These are phyloP conservation scores for Paedocypris micromegethes DNA, from an alignment of 2,797 vertebrate genomes.

Conservation along the genomic window DNA sequence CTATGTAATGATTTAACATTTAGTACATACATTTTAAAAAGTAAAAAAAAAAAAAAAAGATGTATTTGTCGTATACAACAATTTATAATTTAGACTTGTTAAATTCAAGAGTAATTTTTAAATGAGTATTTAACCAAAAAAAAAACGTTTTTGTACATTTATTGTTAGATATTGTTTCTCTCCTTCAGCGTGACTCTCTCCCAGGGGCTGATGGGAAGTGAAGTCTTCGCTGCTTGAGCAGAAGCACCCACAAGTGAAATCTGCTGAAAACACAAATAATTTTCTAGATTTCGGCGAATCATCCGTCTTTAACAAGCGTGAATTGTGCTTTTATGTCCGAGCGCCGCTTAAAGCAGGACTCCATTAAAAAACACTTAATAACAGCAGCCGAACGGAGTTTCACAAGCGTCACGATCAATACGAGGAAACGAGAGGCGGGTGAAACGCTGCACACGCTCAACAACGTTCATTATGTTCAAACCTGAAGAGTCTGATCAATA, in stretches of 20 bases:
- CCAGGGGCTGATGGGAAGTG: too few relatives aligned
- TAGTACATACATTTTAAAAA: too few relatives aligned
- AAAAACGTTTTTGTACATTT: too few relatives aligned
- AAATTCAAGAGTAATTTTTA: too few relatives aligned
- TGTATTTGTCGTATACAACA: too few relatives aligned
- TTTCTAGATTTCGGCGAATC: conserved; percentile 20
- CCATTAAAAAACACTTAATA: conserved; percentile 57
- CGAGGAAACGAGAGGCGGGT: conserved; percentile 39
- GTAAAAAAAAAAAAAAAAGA: too few relatives aligned
- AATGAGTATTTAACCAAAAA: too few relatives aligned
- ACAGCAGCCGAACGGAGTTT: conserved; percentile 47
- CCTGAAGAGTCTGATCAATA: conserved; percentile 52
- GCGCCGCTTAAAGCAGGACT: conserved; percentile 46
- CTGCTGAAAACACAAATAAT: conserved; percentile 12
- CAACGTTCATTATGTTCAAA: conserved; percentile 55
- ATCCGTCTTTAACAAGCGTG: conserved; percentile 25
- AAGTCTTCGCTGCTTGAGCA: conserved; percentile 23
- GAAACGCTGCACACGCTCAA: conserved; percentile 41
- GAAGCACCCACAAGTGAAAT: conserved; percentile 23
- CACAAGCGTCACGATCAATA: conserved; percentile 52
- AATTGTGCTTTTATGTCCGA: conserved; percentile 34
- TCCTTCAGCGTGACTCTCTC: too few relatives aligned
- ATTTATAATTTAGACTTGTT: too few relatives aligned
- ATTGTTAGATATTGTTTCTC: too few relatives aligned
- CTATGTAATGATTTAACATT: too few relatives aligned